Conservation (phyloP, 2,797 vertebrate species). For the Delichon dasypus region DNA sequence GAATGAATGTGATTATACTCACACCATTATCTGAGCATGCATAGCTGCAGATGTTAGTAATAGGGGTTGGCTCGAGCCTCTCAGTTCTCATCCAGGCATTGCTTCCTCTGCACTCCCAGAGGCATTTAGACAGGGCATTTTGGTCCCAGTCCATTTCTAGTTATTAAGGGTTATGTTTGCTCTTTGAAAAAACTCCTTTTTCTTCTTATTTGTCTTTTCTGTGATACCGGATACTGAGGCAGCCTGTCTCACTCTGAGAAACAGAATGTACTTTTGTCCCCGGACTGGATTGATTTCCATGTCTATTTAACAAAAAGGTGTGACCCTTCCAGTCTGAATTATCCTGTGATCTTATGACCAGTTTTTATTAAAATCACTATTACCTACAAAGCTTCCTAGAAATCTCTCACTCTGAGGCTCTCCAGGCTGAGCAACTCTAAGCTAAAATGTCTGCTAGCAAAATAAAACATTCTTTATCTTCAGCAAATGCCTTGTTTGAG, state of each 20-base stretch:
- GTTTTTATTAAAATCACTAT: neutral
- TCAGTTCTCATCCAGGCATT: slow-evolving; percentile 10
- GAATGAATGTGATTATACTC: slow-evolving; percentile 7
- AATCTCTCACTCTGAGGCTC: neutral
- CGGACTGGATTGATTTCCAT: neutral
- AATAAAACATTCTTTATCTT: neutral
- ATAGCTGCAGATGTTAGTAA: slow-evolving; percentile 45
- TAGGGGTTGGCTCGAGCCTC: neutral
- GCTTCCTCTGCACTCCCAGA: neutral
- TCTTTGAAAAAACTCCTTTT: slow-evolving; percentile 9
- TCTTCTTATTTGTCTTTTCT: slow-evolving; percentile 30
- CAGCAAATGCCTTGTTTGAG: neutral
- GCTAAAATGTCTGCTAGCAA: neutral
- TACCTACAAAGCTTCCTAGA: neutral
- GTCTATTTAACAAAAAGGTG: slow-evolving; percentile 1
- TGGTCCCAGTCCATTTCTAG: slow-evolving; percentile 11
- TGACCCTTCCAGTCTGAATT: neutral
- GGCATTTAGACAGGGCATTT: neutral
- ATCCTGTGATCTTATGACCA: neutral
- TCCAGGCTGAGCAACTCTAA: neutral
- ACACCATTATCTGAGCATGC: slow-evolving; percentile 28
- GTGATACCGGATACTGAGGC: neutral
- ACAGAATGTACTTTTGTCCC: neutral
- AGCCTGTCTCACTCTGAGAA: neutral
- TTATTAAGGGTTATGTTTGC: slow-evolving; percentile 16